Evolutionary conservation across 2,797 vertebrate species (phyloP).

Genomic region (Cygnus olor): DNA sequence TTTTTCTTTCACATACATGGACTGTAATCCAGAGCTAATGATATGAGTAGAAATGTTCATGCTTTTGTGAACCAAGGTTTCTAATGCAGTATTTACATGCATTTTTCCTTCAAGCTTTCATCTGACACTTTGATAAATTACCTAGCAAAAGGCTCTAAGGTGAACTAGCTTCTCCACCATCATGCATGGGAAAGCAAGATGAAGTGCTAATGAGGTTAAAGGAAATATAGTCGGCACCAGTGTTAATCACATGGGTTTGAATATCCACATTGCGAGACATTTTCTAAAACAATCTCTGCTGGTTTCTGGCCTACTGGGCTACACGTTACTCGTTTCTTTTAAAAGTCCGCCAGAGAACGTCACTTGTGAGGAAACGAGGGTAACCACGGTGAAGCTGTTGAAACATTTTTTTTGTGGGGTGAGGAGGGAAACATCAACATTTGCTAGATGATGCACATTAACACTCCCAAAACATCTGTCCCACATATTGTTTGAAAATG

Average conservation of each 20-base stretch:
- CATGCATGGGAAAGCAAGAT: constrained; percentile 75
- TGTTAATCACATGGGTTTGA: constrained; percentile 58
- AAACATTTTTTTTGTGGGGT: background rate
- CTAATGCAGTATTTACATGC: constrained; percentile 40
- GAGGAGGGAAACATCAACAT: background rate
- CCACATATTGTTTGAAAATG: background rate
- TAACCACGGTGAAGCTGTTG: background rate
- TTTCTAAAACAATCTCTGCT: constrained; percentile 36
- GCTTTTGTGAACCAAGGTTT: constrained; percentile 33
- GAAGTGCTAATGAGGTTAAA: constrained; percentile 63
- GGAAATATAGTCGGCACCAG: constrained; percentile 56
- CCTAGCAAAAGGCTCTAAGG: constrained; percentile 11
- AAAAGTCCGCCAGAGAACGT: background rate
- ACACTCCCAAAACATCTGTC: background rate
- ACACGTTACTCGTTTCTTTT: constrained; percentile 19
- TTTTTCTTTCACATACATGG: background rate
- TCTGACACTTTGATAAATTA: constrained; percentile 48
- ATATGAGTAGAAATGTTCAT: constrained; percentile 28
- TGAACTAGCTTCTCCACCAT: constrained; percentile 52
- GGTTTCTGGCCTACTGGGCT: constrained; percentile 53
- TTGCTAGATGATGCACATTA: background rate
- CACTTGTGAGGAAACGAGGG: background rate
- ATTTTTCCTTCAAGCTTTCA: constrained; percentile 49
- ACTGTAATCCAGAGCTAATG: constrained; percentile 20
- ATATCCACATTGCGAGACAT: constrained; percentile 10